Evolutionary conservation across 2,888 invertebrate species (phyloP).

Genomic region (Melinopterus prodromus): DNA sequence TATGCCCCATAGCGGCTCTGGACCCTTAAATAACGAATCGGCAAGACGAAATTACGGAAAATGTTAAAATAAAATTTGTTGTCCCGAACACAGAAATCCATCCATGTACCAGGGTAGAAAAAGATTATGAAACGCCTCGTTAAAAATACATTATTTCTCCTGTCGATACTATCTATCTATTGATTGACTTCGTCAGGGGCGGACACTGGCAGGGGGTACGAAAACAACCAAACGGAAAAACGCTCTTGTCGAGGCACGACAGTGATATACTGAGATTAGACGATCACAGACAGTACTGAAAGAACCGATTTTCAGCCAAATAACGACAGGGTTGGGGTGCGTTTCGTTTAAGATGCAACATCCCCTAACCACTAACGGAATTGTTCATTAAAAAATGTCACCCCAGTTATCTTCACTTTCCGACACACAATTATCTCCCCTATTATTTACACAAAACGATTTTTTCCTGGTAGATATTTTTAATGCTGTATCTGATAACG

Average conservation of each 20-base stretch:
- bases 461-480: neutral
- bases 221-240: slow-evolving; percentile 4
- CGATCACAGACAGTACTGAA: neutral
- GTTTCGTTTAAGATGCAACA: neutral
- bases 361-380: neutral
- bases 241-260: neutral
- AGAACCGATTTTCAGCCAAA: neutral
- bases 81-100: neutral
- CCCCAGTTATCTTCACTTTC: neutral
- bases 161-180: neutral
- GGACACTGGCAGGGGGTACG: neutral
- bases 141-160: neutral
- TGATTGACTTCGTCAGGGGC: neutral
- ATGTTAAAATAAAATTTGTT: neutral
- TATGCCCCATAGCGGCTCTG: neutral
- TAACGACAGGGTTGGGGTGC: neutral
- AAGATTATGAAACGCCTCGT: neutral
- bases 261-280: neutral
- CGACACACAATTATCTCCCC: neutral
- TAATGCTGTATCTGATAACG: no score
- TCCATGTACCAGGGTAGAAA: neutral
- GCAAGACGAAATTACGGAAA: neutral
- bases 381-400: neutral
- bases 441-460: neutral
- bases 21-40: neutral